phyloP scores from a whole-genome alignment of 2,888 invertebrate genomes.

The Ophraella communa region DNA sequence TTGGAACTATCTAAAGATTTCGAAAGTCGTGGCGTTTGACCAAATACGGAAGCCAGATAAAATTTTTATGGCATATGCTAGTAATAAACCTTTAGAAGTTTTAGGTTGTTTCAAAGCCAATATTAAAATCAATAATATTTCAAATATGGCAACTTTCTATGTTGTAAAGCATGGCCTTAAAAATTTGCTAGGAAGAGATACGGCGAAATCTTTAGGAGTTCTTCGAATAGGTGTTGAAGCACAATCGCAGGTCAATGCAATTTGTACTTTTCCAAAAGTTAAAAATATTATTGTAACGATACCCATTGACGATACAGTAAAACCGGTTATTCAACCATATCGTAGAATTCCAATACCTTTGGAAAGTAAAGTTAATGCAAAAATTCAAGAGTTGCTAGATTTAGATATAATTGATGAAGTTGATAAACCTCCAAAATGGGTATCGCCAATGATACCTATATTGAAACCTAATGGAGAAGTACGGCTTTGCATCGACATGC shows the following conservation, averaged over 20 bases:
- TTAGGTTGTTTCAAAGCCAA: conserved; percentile 16
- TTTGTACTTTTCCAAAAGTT: conserved; percentile 36
- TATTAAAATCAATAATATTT: neutral
- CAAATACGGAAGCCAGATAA: neutral
- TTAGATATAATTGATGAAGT: conserved; percentile 52
- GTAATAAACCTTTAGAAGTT: neutral
- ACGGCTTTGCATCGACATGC: conserved; percentile 47
- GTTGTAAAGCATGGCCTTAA: conserved; percentile 34
- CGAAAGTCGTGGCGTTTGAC: neutral
- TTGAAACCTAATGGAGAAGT: conserved; percentile 42
- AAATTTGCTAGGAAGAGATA: conserved; percentile 37
- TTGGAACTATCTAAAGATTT: conserved; percentile 22
- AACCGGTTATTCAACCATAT: conserved; percentile 33
- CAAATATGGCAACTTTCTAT: conserved; percentile 32
- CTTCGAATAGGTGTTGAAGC: conserved; percentile 35
- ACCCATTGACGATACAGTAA: conserved; percentile 31
- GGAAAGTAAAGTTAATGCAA: conserved; percentile 31
- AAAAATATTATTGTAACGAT: conserved; percentile 32
- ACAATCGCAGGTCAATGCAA: conserved; percentile 20
- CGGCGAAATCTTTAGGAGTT: conserved; percentile 32
- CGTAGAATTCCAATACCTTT: conserved; percentile 34
- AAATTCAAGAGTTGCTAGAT: conserved; percentile 36
- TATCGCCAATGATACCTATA: conserved; percentile 50
- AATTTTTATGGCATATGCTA: neutral
- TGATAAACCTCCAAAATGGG: conserved; percentile 47